Percentiles rank a stretch among this genome's conserved stretches.
Evolutionary conservation across 1,140 invertebrate species (phyloP).

Genomic region (Pomacea maculata): DNA sequence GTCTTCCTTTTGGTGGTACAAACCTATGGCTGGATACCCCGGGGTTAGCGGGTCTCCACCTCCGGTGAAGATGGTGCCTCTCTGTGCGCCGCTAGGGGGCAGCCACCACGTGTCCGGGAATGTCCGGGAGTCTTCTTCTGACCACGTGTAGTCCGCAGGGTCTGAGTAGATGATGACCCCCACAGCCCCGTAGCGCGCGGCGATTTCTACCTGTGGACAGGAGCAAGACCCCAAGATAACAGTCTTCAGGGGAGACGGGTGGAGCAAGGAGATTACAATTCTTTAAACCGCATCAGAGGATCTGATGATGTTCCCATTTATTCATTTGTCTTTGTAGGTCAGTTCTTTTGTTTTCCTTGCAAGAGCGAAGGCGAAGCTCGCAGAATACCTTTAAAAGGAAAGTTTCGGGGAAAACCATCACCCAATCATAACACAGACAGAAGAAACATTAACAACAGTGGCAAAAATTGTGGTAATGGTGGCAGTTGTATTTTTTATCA

Average conservation of each 20-base stretch:
- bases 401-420: too few relatives aligned
- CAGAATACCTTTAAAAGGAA: too few relatives aligned
- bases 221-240: not conserved
- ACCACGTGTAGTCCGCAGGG: conserved; percentile 65
- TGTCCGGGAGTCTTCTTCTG: conserved; percentile 31
- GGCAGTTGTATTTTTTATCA: too few relatives aligned
- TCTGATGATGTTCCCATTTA: too few relatives aligned
- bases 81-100: conserved; percentile 63
- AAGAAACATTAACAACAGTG: too few relatives aligned
- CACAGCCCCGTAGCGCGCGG: conserved; percentile 55
- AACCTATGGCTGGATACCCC: conserved; percentile 43
- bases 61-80: conserved; percentile 56
- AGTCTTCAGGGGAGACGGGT: not conserved
- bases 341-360: too few relatives aligned
- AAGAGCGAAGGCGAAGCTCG: too few relatives aligned
- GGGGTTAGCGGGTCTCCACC: conserved; percentile 67
- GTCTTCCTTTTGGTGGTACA: not conserved
- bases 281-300: too few relatives aligned
- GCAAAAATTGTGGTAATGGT: too few relatives aligned
- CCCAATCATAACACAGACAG: too few relatives aligned
- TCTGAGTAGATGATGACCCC: conserved; percentile 68
- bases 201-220: conserved; percentile 51
- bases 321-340: too few relatives aligned
- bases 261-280: too few relatives aligned
- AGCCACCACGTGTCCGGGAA: conserved; percentile 68